Evolutionary conservation across 2,113 vertebrate genomes (phyloP).

Genomic region (Columba livia): DNA sequence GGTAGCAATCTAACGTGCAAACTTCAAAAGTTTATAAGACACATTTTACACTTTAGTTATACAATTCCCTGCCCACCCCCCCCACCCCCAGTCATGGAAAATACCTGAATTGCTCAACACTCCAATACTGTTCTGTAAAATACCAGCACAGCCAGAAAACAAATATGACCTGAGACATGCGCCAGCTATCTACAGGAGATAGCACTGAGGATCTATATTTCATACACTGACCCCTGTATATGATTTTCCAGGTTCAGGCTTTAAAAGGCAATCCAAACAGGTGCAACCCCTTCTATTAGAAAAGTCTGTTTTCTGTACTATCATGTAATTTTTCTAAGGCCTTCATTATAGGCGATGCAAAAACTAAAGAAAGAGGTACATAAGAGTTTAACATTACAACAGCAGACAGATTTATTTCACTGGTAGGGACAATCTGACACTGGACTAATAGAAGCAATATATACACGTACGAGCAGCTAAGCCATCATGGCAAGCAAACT

Average conservation of each 20-base stretch:
- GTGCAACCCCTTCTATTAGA: no score
- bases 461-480: fast-evolving
- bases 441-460: background rate
- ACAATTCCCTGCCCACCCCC: background rate
- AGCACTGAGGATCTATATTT: background rate
- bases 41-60: background rate
- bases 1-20: background rate
- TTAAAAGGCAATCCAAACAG: background rate
- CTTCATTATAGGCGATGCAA: background rate
- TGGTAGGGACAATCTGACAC: background rate
- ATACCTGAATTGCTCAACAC: background rate
- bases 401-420: background rate
- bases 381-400: background rate
- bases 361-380: background rate
- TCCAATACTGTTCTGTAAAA: background rate
- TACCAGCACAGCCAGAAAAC: background rate
- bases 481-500: background rate
- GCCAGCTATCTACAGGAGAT: background rate
- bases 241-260: background rate
- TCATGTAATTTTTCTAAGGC: background rate
- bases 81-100: background rate
- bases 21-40: fast-evolving
- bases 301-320: background rate
- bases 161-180: background rate
- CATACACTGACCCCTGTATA: background rate